These are phyloP conservation scores for Cinclus mexicanus DNA, from an alignment of 2,113 vertebrate genomes.

Conservation along the genomic window DNA sequence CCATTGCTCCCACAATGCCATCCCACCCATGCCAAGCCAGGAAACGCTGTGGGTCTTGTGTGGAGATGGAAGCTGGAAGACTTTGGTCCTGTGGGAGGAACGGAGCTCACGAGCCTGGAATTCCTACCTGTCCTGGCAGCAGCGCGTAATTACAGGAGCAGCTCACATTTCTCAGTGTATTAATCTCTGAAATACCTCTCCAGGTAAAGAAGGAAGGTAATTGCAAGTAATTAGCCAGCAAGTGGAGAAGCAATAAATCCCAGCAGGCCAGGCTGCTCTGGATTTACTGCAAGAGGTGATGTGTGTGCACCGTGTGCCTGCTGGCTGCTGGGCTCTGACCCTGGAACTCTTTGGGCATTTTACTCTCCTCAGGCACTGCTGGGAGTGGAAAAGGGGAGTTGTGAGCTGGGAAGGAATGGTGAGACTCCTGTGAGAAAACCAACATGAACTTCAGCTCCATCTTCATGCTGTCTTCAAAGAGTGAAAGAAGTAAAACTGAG, in stretches of 20 bases:
- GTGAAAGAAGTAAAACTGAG: accelerated
- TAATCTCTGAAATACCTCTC: background rate
- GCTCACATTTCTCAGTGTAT: background rate
- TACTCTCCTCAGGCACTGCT: background rate
- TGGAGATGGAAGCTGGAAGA: background rate
- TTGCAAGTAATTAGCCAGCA: background rate
- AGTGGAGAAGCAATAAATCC: background rate
- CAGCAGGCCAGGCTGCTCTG: background rate
- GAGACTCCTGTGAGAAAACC: background rate
- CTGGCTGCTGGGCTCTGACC: background rate
- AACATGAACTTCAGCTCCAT: background rate
- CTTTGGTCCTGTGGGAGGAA: background rate
- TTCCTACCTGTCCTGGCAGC: background rate
- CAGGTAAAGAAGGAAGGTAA: background rate
- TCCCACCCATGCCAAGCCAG: background rate
- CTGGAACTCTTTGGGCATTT: background rate
- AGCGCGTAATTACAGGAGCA: background rate
- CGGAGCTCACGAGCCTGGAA: background rate
- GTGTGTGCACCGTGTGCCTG: accelerated
- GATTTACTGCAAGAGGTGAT: background rate
- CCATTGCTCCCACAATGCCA: background rate
- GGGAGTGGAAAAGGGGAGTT: background rate
- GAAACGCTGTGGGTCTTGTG: no score
- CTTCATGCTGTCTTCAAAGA: background rate
- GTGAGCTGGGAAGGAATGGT: background rate